phyloP scores from a whole-genome alignment of 2,113 vertebrate genomes.

The Phrynosoma platyrhinos region DNA sequence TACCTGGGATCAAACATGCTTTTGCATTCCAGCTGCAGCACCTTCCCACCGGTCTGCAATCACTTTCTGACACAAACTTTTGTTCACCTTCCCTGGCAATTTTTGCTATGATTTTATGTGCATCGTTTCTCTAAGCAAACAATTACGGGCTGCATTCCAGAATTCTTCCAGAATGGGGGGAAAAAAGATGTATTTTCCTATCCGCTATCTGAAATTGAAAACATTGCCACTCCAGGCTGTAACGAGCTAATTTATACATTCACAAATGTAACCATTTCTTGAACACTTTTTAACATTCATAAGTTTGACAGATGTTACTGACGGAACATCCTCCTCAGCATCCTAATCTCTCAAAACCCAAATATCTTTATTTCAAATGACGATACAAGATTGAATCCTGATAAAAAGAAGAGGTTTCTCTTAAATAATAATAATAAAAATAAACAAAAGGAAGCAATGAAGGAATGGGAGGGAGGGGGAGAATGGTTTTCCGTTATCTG shows the following conservation, averaged over 20 bases:
- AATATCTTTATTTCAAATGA: conserved; percentile 69
- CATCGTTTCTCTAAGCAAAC: neutral
- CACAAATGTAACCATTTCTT: conserved; percentile 54
- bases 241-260: conserved; percentile 59
- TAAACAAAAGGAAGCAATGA: conserved; percentile 46
- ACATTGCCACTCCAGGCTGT: conserved; percentile 42
- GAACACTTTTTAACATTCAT: conserved; percentile 59
- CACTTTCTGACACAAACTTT: neutral
- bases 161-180: neutral
- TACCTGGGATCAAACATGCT: neutral
- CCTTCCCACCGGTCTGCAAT: neutral
- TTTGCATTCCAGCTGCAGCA: neutral
- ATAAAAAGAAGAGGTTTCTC: conserved; percentile 64
- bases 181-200: neutral
- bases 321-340: conserved; percentile 65
- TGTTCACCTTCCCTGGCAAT: accelerated
- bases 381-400: conserved; percentile 68
- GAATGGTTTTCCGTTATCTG: conserved; percentile 29
- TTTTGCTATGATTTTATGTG: neutral
- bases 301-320: conserved; percentile 61
- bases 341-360: conserved; percentile 68
- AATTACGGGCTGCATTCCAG: accelerated
- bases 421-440: conserved; percentile 45
- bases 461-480: neutral
- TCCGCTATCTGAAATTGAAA: conserved; percentile 37